phyloP scores from a whole-genome alignment of 2,888 invertebrate genomes.

The Leptinotarsa haldemani region DNA sequence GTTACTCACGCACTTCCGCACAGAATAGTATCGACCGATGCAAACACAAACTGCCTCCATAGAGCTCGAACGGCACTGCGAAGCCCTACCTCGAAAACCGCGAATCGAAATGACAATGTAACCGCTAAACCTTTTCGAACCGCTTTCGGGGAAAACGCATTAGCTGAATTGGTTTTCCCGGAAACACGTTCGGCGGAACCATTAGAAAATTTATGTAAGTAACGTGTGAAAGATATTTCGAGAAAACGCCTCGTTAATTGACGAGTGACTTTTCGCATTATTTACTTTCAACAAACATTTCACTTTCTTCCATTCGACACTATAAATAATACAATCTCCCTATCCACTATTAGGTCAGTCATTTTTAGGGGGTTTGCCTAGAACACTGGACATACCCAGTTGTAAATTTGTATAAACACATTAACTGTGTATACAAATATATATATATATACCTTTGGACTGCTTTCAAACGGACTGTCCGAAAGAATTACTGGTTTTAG shows the following conservation, averaged over 20 bases:
- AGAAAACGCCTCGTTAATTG: not conserved
- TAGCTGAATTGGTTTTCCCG: conserved; percentile 13
- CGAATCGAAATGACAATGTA: conserved; percentile 18
- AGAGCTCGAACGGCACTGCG: not conserved
- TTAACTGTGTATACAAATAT: too few species aligned
- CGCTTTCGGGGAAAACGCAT: conserved; percentile 13
- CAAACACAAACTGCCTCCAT: not conserved
- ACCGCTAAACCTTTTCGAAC: conserved; percentile 18
- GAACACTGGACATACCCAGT: too few species aligned
- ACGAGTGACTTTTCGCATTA: not conserved
- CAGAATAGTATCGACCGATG: conserved; percentile 11
- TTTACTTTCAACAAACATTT: not conserved
- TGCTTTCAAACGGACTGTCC: too few species aligned
- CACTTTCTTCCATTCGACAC: too few species aligned
- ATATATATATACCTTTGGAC: too few species aligned
- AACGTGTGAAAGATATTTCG: not conserved
- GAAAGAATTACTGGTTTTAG: too few species aligned
- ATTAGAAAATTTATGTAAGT: conserved; percentile 6
- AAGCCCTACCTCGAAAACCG: not conserved
- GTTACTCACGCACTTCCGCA: conserved; percentile 29
- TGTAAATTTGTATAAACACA: too few species aligned
- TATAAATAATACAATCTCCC: too few species aligned
- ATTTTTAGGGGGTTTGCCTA: too few species aligned
- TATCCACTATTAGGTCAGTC: too few species aligned
- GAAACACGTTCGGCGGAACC: conserved; percentile 10